Evolutionary conservation across 2,797 vertebrate genomes (phyloP).

Genomic region (Micropoecilia bifurca): DNA sequence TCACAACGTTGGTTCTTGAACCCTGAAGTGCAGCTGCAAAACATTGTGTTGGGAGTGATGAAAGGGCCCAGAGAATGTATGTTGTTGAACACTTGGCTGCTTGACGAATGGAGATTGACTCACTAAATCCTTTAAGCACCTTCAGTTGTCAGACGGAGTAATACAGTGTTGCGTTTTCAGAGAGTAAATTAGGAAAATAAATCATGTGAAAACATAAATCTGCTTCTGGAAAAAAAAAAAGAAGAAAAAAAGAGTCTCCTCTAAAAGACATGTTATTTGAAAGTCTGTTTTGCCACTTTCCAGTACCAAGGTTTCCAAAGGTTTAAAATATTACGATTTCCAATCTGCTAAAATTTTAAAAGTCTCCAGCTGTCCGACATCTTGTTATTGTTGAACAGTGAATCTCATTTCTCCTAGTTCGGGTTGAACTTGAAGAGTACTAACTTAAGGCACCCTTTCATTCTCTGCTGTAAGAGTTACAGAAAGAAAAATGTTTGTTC

Average conservation of each 20-base stretch:
- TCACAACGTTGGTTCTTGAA: slow-evolving; percentile 99
- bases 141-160: slow-evolving; percentile 26
- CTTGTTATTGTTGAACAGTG: neutral
- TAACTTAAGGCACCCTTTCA: neutral
- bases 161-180: slow-evolving; percentile 38
- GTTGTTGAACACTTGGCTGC: slow-evolving; percentile 51
- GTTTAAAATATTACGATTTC: neutral
- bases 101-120: slow-evolving; percentile 50
- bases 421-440: neutral
- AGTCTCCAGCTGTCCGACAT: neutral
- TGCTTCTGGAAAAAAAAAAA: slow-evolving; percentile 44
- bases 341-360: neutral
- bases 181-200: slow-evolving; percentile 42
- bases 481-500: neutral
- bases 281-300: neutral
- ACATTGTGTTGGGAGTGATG: slow-evolving; percentile 81
- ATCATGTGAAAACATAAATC: slow-evolving; percentile 39
- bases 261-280: neutral
- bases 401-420: neutral
- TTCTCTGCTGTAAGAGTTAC: neutral
- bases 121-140: slow-evolving; percentile 40
- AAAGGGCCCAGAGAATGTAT: slow-evolving; percentile 63
- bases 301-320: neutral
- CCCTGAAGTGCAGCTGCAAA: slow-evolving; percentile 99
- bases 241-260: slow-evolving; percentile 5